Evolutionary conservation across 2,113 vertebrate species (phyloP).

Genomic region (Podocnemis expansa): DNA sequence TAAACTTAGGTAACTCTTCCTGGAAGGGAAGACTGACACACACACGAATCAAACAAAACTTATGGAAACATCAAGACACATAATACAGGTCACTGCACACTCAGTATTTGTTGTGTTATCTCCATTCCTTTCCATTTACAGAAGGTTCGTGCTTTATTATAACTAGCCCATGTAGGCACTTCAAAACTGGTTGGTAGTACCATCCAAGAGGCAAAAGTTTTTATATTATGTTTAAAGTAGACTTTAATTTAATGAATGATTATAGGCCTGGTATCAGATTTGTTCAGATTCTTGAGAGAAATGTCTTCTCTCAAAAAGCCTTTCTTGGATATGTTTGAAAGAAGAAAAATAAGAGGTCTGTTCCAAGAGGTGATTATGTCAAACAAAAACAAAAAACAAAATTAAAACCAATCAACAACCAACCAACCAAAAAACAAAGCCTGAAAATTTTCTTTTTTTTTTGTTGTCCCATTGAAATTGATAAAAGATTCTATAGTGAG

Average conservation of each 20-base stretch:
- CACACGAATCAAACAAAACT: background rate
- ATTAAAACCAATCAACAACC: too few relatives aligned
- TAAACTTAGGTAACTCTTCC: background rate
- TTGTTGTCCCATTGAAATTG: constrained; percentile 3
- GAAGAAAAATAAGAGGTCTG: background rate
- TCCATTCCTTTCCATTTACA: background rate
- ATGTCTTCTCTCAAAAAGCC: background rate
- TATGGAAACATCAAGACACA: background rate
- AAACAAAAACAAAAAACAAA: too few relatives aligned
- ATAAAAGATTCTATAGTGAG: background rate
- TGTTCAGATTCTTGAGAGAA: background rate
- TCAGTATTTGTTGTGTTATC: background rate
- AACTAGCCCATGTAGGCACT: background rate
- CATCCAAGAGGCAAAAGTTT: background rate
- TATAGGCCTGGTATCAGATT: background rate
- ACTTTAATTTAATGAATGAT: background rate
- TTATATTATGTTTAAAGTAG: background rate
- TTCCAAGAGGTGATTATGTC: background rate
- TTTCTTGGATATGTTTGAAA: background rate
- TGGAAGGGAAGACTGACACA: constrained; percentile 1
- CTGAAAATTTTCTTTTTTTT: background rate
- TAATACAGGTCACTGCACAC: background rate
- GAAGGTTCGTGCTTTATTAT: background rate
- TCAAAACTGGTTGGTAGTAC: background rate
- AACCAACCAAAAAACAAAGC: too few relatives aligned